Conservation (phyloP, 2,113 vertebrate genomes). For the Neotragus moschatus region DNA sequence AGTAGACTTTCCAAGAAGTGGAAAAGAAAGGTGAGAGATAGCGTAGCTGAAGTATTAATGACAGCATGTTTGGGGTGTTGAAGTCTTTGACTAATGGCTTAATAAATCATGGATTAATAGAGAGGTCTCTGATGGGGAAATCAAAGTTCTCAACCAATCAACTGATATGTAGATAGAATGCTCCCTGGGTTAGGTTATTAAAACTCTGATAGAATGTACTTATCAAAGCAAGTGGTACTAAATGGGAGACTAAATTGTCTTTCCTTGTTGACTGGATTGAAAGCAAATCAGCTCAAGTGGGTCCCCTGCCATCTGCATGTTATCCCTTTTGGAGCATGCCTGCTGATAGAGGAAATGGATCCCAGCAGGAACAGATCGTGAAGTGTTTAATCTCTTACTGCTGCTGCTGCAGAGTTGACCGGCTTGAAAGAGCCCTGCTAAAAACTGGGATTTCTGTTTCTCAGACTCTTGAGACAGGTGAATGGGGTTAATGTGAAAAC, state of each 20-base stretch:
- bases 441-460: background rate
- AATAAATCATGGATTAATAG: constrained; percentile 57
- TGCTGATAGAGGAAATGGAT: constrained; percentile 24
- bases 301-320: background rate
- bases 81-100: constrained; percentile 31
- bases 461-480: background rate
- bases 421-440: background rate
- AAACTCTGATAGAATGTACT: constrained; percentile 44
- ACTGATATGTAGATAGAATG: background rate
- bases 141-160: constrained; percentile 43
- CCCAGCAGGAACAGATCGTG: constrained; percentile 12
- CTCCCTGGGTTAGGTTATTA: constrained; percentile 39
- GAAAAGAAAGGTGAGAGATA: background rate
- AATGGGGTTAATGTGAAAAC: background rate
- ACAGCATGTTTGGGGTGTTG: background rate
- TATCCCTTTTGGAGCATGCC: background rate
- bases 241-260: background rate
- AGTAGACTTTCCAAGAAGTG: background rate
- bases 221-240: constrained; percentile 35
- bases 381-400: background rate
- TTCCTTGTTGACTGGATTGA: constrained; percentile 6
- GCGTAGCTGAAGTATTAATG: background rate
- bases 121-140: constrained; percentile 31
- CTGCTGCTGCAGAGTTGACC: background rate
- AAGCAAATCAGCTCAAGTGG: constrained; percentile 44